phyloP scores from a whole-genome alignment of 2,797 vertebrate genomes.

The Halcyon chelicuti region DNA sequence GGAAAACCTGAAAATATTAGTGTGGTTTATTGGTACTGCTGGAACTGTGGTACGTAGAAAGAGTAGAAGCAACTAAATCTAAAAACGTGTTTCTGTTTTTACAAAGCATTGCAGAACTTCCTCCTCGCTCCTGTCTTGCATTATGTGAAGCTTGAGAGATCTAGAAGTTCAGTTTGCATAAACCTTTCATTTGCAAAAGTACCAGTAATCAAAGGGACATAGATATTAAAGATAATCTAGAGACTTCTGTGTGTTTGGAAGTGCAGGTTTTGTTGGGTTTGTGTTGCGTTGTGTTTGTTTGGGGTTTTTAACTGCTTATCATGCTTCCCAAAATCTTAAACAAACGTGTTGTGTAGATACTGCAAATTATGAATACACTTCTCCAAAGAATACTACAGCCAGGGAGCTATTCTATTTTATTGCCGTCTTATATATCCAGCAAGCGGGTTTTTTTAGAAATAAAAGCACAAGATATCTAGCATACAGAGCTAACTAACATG shows the following conservation, averaged over 20 bases:
- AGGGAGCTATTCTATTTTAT: constrained; percentile 35
- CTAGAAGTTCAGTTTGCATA: not conserved
- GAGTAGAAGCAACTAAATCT: not conserved
- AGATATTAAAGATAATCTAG: not conserved
- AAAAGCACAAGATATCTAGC: not conserved
- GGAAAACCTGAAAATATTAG: not conserved
- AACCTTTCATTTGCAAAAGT: not conserved
- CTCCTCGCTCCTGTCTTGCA: not conserved
- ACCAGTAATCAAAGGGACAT: not conserved
- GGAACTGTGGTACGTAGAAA: not conserved
- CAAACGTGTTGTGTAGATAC: not conserved
- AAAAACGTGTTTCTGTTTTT: not conserved
- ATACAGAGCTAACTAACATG: not conserved
- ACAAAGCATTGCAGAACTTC: not conserved
- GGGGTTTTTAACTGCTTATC: not conserved
- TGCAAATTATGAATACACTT: not conserved
- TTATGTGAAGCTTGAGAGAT: not conserved
- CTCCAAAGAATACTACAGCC: not conserved
- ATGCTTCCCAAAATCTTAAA: not conserved
- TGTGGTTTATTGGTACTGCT: not conserved
- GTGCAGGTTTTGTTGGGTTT: accelerated
- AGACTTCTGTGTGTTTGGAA: not conserved
- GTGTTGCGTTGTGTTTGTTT: not conserved
- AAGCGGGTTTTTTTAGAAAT: not conserved
- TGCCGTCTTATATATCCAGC: not conserved